phyloP scores from a whole-genome alignment of 2,888 invertebrate genomes.

The Trilocha varians region DNA sequence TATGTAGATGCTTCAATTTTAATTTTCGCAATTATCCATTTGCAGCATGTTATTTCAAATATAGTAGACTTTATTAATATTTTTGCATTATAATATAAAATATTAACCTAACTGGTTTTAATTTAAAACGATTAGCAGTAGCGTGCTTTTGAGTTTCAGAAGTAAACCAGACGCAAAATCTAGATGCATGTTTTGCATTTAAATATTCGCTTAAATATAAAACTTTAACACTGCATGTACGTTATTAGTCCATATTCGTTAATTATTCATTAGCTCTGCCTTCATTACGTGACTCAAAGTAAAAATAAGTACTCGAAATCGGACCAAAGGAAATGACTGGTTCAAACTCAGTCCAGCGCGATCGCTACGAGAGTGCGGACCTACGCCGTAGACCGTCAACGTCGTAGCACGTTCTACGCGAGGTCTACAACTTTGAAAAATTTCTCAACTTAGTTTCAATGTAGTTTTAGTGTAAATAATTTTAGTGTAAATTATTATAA shows the following conservation, averaged over 20 bases:
- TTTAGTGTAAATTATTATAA: conserved; percentile 7
- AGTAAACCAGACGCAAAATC: too few species aligned
- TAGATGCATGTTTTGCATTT: too few species aligned
- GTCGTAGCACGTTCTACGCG: conserved; percentile 23
- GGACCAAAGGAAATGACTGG: conserved; percentile 27
- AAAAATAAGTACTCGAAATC: conserved; percentile 35
- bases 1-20: neutral
- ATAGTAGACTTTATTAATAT: too few species aligned
- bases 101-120: too few species aligned
- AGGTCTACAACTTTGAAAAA: conserved; percentile 24
- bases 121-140: too few species aligned
- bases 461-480: neutral
- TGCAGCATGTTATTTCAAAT: too few species aligned
- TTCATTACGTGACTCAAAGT: conserved; percentile 31
- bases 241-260: conserved; percentile 14
- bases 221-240: neutral
- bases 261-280: conserved; percentile 24
- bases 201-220: too few species aligned
- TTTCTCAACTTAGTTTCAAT: neutral
- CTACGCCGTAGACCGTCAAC: conserved; percentile 47
- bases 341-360: conserved; percentile 45
- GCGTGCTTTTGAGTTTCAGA: too few species aligned
- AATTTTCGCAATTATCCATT: neutral
- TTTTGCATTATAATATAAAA: too few species aligned
- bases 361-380: conserved; percentile 43